A percentile compares a stretch with the other conserved stretches of the same genome.
phyloP scores from a whole-genome alignment of 2,797 vertebrate genomes.

The Argyrosomus regius region DNA sequence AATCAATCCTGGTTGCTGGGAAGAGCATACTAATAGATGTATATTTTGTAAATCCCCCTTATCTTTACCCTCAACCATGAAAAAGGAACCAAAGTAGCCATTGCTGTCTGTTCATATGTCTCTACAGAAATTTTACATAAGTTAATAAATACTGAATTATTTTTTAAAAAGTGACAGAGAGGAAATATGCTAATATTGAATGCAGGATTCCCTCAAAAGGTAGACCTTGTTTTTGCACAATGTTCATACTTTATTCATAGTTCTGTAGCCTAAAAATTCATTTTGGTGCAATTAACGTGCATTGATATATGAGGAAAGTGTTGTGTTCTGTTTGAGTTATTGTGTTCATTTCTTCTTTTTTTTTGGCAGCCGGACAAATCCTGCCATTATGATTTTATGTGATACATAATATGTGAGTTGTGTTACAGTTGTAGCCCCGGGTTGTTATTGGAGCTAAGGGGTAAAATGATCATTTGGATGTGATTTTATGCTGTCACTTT shows the following conservation, averaged over 20 bases:
- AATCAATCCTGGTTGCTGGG: conserved; percentile 36
- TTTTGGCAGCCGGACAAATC: conserved; percentile 36
- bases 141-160: conserved; percentile 64
- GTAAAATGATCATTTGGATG: conserved; percentile 33
- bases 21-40: conserved; percentile 46
- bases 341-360: conserved; percentile 49
- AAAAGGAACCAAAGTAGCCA: conserved; percentile 77
- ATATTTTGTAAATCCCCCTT: conserved; percentile 69
- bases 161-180: conserved; percentile 60
- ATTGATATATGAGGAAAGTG: conserved; percentile 55
- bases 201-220: conserved; percentile 54
- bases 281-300: conserved; percentile 72
- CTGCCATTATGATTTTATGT: conserved; percentile 42
- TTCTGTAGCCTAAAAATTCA: conserved; percentile 52
- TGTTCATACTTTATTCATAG: conserved; percentile 70
- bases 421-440: conserved; percentile 42
- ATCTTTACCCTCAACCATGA: conserved; percentile 33
- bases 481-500: conserved; percentile 14
- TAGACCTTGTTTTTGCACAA: conserved; percentile 77
- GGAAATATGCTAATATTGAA: conserved; percentile 54
- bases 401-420: conserved; percentile 46
- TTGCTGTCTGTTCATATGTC: conserved; percentile 57
- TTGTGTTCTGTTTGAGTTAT: conserved; percentile 52
- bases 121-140: conserved; percentile 46
- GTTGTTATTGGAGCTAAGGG: conserved; percentile 29